Base-by-base conservation (phyloP, 2,797 vertebrate genomes). In the Pangasius djambal region DNA sequence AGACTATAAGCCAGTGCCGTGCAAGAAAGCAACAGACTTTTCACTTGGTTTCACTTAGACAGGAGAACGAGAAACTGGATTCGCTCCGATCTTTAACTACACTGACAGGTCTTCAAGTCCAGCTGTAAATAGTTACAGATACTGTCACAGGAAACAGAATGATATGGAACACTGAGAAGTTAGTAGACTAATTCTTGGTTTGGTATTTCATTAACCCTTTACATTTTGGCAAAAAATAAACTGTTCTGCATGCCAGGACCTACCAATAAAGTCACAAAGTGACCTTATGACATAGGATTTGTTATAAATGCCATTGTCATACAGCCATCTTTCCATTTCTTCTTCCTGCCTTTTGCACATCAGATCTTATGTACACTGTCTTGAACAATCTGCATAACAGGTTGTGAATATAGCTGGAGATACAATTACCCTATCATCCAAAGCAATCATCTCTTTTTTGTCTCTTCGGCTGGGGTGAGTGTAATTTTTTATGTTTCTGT, bases 1-100 rank as follows among this genome's bases (percentile, higher is more conserved):
- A 87, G 81, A 77, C 77, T 20, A 48, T 82, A 92, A 87, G 65
- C 15, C 70, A 37, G 78, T 81, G 89, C 37, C 83, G 1, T 22
- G 65, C 20, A 37, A 59, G 44, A 55, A 20, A 57, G 28, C 2
- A 34, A 15, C 59, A 44, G 40, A 63, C 50, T 34, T 89, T 50
- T 59, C 28, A 16, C 31, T 31, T 50, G 59, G 28, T 20, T 67
- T 65, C 1, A 18, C 25, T 9, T 83, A 18, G 25, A 34, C n/a
- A 31, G 9, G 28, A 69, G 16, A 52, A 50, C 4, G 2, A 69
- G 31, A 1, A 61, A 22, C 20, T 12, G 20, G 31, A 61, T 59
- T 61, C 0, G 13, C 12, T 40, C 55, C 3, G 55, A 61, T 22
- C 13, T 34, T 81, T 20, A 6, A 3, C 6, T 59, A 61, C 5